Evolutionary conservation across 2,888 invertebrate genomes (phyloP).

Genomic region (Rhagium mordax): DNA sequence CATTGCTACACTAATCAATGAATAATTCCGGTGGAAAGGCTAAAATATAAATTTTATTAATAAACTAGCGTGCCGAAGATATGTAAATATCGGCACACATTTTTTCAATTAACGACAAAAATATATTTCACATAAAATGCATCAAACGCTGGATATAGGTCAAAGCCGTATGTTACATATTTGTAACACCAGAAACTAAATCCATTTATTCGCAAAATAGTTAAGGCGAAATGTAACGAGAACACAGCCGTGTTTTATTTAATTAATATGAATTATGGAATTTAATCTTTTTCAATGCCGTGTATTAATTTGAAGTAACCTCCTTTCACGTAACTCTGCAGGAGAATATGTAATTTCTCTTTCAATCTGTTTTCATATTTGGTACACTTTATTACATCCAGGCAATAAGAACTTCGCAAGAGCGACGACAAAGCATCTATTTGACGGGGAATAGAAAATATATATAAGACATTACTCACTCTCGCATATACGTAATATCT

Average conservation of each 20-base stretch:
- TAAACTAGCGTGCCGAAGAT: too few species aligned
- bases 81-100: too few species aligned
- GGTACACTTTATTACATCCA: background rate
- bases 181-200: too few species aligned
- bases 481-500: constrained; percentile 94
- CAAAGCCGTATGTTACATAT: too few species aligned
- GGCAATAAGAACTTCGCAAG: background rate
- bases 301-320: background rate
- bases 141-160: too few species aligned
- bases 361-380: background rate
- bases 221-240: too few species aligned
- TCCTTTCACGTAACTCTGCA: background rate
- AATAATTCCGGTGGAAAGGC: too few species aligned
- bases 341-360: background rate
- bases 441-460: background rate
- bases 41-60: too few species aligned
- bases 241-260: background rate
- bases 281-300: background rate
- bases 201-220: too few species aligned
- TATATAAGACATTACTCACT: constrained; percentile 75
- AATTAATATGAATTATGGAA: background rate
- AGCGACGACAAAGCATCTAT: background rate
- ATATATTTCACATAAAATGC: too few species aligned
- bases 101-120: too few species aligned
- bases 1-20: too few species aligned